Conservation (phyloP, 2,888 invertebrate genomes). For the Empis livida region DNA sequence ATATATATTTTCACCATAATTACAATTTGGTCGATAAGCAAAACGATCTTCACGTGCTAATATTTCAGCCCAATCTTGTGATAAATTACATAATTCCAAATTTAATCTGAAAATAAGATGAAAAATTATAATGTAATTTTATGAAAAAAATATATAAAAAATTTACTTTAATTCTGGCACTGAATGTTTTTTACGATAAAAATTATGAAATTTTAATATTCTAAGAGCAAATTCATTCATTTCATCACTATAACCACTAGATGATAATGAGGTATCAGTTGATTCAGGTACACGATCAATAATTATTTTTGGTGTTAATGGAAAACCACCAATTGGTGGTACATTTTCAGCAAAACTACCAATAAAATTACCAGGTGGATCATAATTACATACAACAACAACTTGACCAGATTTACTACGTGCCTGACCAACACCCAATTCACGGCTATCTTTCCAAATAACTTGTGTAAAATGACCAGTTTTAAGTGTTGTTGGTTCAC, state of each 20-base stretch:
- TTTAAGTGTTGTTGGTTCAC: constrained; percentile 48
- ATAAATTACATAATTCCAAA: constrained; percentile 48
- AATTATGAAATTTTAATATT: constrained; percentile 45
- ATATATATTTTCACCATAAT: constrained; percentile 49
- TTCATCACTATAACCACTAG: constrained; percentile 18
- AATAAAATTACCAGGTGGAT: constrained; percentile 76
- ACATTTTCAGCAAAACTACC: constrained; percentile 65
- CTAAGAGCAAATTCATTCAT: constrained; percentile 36
- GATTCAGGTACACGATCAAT: constrained; percentile 18
- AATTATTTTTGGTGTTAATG: constrained; percentile 17
- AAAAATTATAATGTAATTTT: background rate
- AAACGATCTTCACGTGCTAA: constrained; percentile 50
- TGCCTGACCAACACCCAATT: constrained; percentile 63
- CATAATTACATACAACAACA: constrained; percentile 79
- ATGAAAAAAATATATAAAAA: background rate
- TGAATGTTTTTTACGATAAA: constrained; percentile 45
- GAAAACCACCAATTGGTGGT: constrained; percentile 40
- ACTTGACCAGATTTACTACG: constrained; percentile 53
- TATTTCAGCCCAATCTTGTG: constrained; percentile 59
- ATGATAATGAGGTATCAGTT: constrained; percentile 16
- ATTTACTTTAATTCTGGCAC: constrained; percentile 42
- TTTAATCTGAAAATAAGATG: constrained; percentile 41
- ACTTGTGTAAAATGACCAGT: constrained; percentile 75
- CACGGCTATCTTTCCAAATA: constrained; percentile 60
- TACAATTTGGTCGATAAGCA: constrained; percentile 49